phyloP scores from a whole-genome alignment of 2,113 vertebrate genomes.

The Archilochus colubris region DNA sequence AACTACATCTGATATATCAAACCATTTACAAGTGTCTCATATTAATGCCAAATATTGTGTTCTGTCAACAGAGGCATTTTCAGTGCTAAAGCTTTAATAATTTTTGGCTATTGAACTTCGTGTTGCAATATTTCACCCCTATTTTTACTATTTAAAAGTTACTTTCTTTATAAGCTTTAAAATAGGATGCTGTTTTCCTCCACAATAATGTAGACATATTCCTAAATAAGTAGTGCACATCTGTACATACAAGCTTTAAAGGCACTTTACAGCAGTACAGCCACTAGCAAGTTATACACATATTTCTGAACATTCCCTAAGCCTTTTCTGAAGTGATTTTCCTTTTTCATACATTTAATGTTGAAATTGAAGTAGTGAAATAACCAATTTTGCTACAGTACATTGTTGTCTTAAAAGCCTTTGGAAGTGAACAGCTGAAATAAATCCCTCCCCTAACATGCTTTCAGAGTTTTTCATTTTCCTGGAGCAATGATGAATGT shows the following conservation, averaged over 20 bases:
- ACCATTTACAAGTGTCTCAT: not conserved
- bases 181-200: not conserved
- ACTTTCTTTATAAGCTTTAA: not conserved
- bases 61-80: slow-evolving; percentile 14
- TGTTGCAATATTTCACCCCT: not conserved
- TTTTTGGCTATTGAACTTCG: not conserved
- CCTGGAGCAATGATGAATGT: not conserved
- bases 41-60: not conserved
- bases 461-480: not conserved
- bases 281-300: not conserved
- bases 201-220: not conserved
- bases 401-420: slow-evolving; percentile 13
- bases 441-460: not conserved
- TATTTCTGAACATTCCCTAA: not conserved
- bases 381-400: not conserved
- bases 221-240: not conserved
- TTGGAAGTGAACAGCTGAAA: slow-evolving; percentile 32
- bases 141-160: not conserved
- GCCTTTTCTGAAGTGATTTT: not conserved
- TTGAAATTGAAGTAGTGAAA: slow-evolving; percentile 7
- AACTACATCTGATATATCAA: not conserved
- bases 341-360: not conserved
- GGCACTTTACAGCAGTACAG: not conserved
- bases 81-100: not conserved
- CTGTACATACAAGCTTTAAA: not conserved